Base-by-base conservation (phyloP, 2,888 invertebrate species). In the Nysson spinosus region DNA sequence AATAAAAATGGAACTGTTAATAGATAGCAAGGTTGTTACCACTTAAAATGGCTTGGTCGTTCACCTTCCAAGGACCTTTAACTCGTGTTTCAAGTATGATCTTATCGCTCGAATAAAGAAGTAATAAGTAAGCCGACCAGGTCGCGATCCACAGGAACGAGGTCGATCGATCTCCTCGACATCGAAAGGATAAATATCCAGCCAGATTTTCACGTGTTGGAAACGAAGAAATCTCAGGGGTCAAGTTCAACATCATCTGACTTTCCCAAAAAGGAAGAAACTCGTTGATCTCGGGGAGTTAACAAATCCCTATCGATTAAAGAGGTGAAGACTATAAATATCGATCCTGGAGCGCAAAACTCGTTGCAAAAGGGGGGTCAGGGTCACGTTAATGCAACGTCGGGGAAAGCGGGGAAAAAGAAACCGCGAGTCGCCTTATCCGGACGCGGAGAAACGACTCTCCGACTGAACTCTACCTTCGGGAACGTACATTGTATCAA, bases 1-100 rank as follows among this genome's bases (percentile, higher is more conserved):
- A n/a, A n/a, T n/a, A n/a, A n/a, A n/a, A n/a, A n/a, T n/a, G n/a
- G n/a, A n/a, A n/a, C n/a, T n/a, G n/a, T n/a, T n/a, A n/a, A n/a
- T n/a, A 37, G 30, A 40, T 17, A 37, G 66, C 72, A 72, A 72
- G 66, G 69, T 69, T 67, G 66, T 67, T 58, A 67, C 50, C 60
- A 50, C 54, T 37, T 30, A 12, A 37, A 26, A 37, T 17, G 7
- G 30, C 37, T 42, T 39, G 50, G 55, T 39, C 60, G 47, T 58
- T 67, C 62, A 62, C 63, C 60, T 72, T 63, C 69, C 54, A 65
- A 65, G 65, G 52, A 54, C 58, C 57, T 65, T 64, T 57, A 28
- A 46, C 28, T 30, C 46, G 32, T 14, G 28, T 50, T 34, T 32
- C 50, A 19, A 30, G 46, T 40, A 40, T 42, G 50, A 47, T 56